These are phyloP conservation scores for Masticophis lateralis DNA, from an alignment of 2,797 vertebrate species.

Conservation along the genomic window DNA sequence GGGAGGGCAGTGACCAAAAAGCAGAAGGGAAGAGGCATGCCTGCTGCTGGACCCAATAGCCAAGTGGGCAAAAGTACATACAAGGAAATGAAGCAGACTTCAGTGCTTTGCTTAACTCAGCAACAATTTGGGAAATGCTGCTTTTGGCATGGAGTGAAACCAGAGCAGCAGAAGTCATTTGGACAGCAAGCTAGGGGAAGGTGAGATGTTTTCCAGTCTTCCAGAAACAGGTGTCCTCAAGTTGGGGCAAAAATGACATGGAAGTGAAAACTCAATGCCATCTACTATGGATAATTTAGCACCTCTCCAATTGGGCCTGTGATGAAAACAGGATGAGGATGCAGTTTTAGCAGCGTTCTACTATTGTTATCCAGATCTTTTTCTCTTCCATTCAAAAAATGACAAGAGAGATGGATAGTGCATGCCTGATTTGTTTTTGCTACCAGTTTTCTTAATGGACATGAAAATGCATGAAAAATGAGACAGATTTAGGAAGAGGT, in stretches of 20 bases:
- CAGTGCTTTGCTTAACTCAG: neutral
- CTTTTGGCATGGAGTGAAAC: neutral
- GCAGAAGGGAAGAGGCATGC: neutral
- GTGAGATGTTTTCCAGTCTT: neutral
- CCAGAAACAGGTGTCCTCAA: neutral
- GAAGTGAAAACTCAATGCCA: neutral
- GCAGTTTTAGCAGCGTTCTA: neutral
- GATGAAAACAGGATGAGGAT: neutral
- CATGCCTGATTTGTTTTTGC: neutral
- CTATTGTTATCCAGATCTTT: neutral
- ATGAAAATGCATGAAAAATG: neutral
- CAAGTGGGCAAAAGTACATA: neutral
- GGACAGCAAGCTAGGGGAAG: neutral
- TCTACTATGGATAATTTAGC: conserved; percentile 16
- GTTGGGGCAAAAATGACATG: neutral
- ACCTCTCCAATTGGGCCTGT: conserved; percentile 5
- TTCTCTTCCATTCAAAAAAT: neutral
- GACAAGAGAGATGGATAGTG: neutral
- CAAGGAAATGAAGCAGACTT: neutral
- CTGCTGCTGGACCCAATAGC: neutral
- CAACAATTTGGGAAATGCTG: neutral
- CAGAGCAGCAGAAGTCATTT: neutral
- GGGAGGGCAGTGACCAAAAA: neutral
- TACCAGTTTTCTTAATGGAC: neutral
- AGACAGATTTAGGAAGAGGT: neutral